Base-by-base conservation (phyloP, 2,797 vertebrate genomes). In the Phrynocephalus guinanensis region DNA sequence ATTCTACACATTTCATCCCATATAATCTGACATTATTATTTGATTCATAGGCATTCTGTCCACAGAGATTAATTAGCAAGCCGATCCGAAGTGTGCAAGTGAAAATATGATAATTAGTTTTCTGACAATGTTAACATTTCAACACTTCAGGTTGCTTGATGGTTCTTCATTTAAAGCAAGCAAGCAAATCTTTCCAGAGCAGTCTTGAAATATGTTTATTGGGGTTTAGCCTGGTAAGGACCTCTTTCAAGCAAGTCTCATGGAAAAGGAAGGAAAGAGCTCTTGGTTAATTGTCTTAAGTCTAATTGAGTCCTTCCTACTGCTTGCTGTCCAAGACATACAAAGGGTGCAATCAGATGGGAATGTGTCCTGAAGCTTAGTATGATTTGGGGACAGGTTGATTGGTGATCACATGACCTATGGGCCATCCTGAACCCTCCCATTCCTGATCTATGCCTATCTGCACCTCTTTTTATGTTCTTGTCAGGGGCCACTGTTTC, bases 101-200 rank as follows among this genome's bases (percentile, higher is more conserved):
- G 94, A 94, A 96, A 95, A 95, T 92, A 92, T 94, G 91, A 92
- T 93, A 93, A 95, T 94, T 92, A 93, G 70, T 93, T 94, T 87
- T 95, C 89, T 88, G 80, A 84, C 90, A 94, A 92, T 79, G 92
- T 87, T 90, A 92, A 90, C 92, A 81, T 94, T 93, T 94, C 86
- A 91, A 87, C 83, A 91, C 80, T 93, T 92, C 63, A 38, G 66
- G 67, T 93, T 93, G 88, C 91, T 89, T 93, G 93, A 75, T 83
- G 89, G 93, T 91, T 92, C 86, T 91, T 94, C 92, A 90, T 90
- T 92, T 93, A 90, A 70, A 90, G 90, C 93, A 94, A 91, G 91
- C 92, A 92, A 92, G 93, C 92, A 94, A 95, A 95, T 91, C 93
- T 83, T 93, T 94, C 88, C 93, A 93, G 94, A 94, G 89, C 93